A percentile compares a stretch with the other conserved stretches of the same genome.
Evolutionary conservation across 2,113 vertebrate genomes (phyloP).

Genomic region (Mirounga angustirostris): DNA sequence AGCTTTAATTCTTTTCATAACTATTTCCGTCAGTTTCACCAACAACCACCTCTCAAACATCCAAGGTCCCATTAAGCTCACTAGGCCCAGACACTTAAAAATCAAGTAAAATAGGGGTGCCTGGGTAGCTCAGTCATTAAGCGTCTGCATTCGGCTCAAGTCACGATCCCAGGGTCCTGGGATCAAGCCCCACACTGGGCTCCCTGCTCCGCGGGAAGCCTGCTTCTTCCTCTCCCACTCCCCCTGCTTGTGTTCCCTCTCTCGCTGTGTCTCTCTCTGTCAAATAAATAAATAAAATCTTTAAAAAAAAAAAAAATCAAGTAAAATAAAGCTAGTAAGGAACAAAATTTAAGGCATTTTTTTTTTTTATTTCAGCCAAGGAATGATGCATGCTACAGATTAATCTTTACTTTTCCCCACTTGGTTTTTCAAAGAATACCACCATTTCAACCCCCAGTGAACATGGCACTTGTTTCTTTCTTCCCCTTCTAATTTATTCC

Average conservation of each 20-base stretch:
- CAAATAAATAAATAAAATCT: no score
- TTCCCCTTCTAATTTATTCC: slow-evolving; percentile 82
- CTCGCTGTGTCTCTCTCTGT: no score
- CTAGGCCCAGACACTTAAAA: slow-evolving; percentile 64
- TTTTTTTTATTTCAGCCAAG: slow-evolving; percentile 91
- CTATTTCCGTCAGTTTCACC: not conserved
- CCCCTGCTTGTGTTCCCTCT: no score
- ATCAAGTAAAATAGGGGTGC: slow-evolving; percentile 77
- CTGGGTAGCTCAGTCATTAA: no score
- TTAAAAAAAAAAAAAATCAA: slow-evolving; percentile 54
- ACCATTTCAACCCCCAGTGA: slow-evolving; percentile 83
- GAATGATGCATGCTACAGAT: slow-evolving; percentile 92
- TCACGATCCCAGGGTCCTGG: no score
- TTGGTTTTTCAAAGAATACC: slow-evolving; percentile 86
- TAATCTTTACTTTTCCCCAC: slow-evolving; percentile 85
- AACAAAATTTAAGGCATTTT: slow-evolving; percentile 89
- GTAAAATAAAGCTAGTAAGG: slow-evolving; percentile 86
- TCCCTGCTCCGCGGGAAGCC: no score
- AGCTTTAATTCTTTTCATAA: slow-evolving; percentile 45
- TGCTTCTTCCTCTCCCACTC: no score
- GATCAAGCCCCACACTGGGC: no score
- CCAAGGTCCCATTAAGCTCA: slow-evolving; percentile 54
- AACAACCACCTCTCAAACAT: slow-evolving; percentile 57
- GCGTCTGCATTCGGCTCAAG: no score
- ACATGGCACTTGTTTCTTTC: slow-evolving; percentile 88